Percentiles rank a stretch among this genome's conserved stretches.
Conservation (phyloP, 1,140 invertebrate genomes). For the Hycleus cichorii region DNA sequence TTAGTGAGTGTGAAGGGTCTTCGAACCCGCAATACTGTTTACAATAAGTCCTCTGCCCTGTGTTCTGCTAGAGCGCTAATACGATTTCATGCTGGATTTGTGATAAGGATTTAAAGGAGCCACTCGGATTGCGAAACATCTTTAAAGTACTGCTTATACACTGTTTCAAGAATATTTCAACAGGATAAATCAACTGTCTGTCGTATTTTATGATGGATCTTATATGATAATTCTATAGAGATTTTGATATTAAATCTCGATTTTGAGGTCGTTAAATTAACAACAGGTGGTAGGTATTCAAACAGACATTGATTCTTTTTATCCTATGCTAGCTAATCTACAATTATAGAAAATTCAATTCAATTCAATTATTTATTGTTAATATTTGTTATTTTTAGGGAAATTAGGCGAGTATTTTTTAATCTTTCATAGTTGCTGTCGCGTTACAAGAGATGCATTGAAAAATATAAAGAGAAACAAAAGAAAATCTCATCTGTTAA, state of each 20-base stretch:
- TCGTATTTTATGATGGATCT: background rate
- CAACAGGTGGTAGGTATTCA: background rate
- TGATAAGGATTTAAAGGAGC: conserved; percentile 41
- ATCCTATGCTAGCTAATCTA: background rate
- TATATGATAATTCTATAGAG: too few relatives aligned
- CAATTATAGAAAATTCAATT: too few relatives aligned
- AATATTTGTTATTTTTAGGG: too few relatives aligned
- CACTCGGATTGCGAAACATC: conserved; percentile 22
- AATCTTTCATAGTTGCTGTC: background rate
- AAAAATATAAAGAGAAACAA: conserved; percentile 24
- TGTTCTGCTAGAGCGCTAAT: conserved; percentile 40
- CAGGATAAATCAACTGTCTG: background rate
- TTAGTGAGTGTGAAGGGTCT: conserved; percentile 44
- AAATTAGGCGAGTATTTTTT: background rate
- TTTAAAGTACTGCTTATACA: conserved; percentile 11
- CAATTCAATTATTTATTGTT: too few relatives aligned
- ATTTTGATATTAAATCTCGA: too few relatives aligned
- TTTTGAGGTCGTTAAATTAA: background rate
- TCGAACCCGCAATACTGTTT: conserved; percentile 42
- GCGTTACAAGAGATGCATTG: conserved; percentile 4
- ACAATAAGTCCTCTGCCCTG: conserved; percentile 37
- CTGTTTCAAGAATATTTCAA: conserved; percentile 1
- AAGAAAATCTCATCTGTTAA: conserved; percentile 26
- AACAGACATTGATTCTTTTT: background rate
- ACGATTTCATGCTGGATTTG: conserved; percentile 49